Evolutionary conservation across 2,113 vertebrate genomes (phyloP).

Genomic region (Colaptes auratus): DNA sequence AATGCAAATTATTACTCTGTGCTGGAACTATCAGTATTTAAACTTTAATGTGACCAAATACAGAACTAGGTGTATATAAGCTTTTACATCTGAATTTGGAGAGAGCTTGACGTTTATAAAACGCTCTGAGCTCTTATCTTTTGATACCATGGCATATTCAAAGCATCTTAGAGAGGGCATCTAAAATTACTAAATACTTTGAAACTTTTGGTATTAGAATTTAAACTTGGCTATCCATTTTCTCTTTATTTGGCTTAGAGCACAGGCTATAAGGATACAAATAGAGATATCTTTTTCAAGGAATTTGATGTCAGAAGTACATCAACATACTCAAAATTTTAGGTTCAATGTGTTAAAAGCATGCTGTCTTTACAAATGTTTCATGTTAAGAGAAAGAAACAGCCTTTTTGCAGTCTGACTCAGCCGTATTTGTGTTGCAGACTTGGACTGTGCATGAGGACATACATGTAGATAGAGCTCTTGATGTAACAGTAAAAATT

Average conservation of each 20-base stretch:
- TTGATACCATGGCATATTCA: not conserved
- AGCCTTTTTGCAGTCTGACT: constrained; percentile 11
- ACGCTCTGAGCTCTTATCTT: not conserved
- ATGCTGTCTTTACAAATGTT: constrained; percentile 11
- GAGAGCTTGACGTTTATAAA: constrained; percentile 15
- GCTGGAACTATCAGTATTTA: not conserved
- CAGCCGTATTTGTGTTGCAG: not conserved
- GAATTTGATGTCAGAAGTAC: not conserved
- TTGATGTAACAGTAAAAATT: not conserved
- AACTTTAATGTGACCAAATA: not conserved
- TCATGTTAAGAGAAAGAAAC: not conserved
- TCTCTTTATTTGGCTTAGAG: not conserved
- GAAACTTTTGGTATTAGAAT: not conserved
- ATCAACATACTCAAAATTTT: not conserved
- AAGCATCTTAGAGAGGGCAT: not conserved
- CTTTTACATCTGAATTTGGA: not conserved
- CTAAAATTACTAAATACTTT: not conserved
- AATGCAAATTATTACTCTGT: not conserved
- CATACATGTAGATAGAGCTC: not conserved
- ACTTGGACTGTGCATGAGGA: not conserved
- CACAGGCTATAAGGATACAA: not conserved
- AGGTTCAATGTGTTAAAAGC: not conserved
- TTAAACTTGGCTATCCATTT: not conserved
- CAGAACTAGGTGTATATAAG: not conserved
- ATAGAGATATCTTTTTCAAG: not conserved